A percentile compares a stretch with the other conserved stretches of the same genome.
These are phyloP conservation scores for Aptenodytes forsteri DNA, from an alignment of 2,113 vertebrate genomes.

Conservation along the genomic window DNA sequence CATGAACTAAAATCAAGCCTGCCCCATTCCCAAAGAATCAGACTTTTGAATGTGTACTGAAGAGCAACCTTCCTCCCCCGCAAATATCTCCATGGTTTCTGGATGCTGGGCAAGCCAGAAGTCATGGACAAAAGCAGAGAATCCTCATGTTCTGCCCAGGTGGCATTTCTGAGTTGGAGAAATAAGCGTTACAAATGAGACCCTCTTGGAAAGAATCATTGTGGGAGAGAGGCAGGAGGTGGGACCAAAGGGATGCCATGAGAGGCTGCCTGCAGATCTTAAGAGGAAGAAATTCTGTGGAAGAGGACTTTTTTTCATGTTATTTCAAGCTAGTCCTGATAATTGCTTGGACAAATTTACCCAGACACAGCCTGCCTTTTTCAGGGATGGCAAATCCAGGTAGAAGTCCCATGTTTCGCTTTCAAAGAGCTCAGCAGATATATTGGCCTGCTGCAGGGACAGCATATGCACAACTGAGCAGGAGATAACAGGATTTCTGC, in stretches of 20 bases:
- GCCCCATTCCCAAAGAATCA: neutral
- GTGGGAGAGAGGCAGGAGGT: neutral
- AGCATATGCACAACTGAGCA: neutral
- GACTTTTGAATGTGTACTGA: neutral
- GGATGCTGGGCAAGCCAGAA: neutral
- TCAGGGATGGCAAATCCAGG: neutral
- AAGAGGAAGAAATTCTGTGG: neutral
- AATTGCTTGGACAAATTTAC: neutral
- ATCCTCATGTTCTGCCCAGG: neutral
- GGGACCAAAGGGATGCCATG: neutral
- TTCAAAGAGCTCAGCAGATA: neutral
- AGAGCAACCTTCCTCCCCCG: neutral
- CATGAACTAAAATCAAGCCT: neutral
- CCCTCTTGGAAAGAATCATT: neutral
- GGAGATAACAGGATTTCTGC: neutral
- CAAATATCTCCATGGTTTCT: rapidly evolving
- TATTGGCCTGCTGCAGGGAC: neutral
- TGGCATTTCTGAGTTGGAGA: neutral
- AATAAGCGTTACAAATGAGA: neutral
- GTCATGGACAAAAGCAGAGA: neutral
- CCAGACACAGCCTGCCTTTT: neutral
- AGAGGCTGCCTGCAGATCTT: neutral
- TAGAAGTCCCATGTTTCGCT: neutral
- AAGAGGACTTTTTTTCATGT: neutral
- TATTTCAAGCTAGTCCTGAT: neutral